Evolutionary conservation across 2,113 vertebrate genomes (phyloP), one percentile per base, ranked within the genome.

Genomic region (Bujurquina vittata): DNA sequence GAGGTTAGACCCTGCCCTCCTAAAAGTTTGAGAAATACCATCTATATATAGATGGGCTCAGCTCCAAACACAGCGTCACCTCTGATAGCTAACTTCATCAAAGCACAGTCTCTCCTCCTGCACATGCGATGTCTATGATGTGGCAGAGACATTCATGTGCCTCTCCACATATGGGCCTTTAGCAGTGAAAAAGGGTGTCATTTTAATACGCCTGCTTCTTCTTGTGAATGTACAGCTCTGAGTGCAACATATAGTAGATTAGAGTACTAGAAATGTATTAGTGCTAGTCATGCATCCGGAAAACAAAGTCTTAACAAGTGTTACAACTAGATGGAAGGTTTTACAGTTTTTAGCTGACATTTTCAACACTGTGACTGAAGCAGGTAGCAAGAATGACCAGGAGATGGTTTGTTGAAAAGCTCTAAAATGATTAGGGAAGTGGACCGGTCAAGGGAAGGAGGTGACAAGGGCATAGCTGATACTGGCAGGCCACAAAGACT

Each of bases 31-130:
- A 67, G 49, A 33, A 33, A 26, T 52, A 33, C 23, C 18, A 23
- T 89, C 85, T 92, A 91, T 85, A 87, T 81, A 72, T 88, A 93
- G 73, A 69, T 69, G 63, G 79, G 75, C 79, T 74, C 22, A 33
- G 33, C 11, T 84, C 63, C 77, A 81, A 55, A 75, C 11, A 59
- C 14, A 65, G 26, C 26, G 61, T 62, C 76, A 60, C 62, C 22
- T 52, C 49, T 77, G 86, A 77, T 23, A 40, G 23, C 52, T 83
- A 20, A 54, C 69, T 75, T 56, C 10, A 7, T 80, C 46, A 81
- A 49, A 35, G 79, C 10, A 22, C 7, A 11, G 61, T 40, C 22
- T 56, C n/a, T 75, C 14, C 40, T 23, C 46, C 8, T 52, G 2
- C 37, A 37, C 12, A 76, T 8, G 46, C 58, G 11, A 22, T 15